phyloP scores from a whole-genome alignment of 2,797 vertebrate species.

The Melanogrammus aeglefinus region DNA sequence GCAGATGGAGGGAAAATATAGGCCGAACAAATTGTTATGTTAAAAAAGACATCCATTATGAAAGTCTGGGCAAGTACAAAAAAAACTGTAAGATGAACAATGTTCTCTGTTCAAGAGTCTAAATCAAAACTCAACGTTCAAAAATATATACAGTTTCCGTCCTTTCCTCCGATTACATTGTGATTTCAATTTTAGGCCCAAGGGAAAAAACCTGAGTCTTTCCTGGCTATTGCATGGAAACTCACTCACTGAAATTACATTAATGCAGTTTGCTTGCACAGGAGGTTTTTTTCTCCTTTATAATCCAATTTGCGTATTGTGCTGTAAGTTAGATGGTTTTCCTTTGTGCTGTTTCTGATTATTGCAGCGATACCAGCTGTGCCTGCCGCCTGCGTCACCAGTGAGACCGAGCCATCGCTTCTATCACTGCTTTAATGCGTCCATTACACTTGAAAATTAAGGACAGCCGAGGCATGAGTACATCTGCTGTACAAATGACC shows the following conservation, averaged over 20 bases:
- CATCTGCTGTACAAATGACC: neutral
- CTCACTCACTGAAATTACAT: conserved; percentile 30
- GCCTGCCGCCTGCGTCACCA: neutral
- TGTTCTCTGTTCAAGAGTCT: neutral
- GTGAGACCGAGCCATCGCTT: neutral
- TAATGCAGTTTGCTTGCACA: conserved; percentile 32
- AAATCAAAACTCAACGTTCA: neutral
- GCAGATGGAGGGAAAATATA: neutral
- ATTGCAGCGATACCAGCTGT: neutral
- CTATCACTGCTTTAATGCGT: neutral
- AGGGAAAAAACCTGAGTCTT: conserved; percentile 7
- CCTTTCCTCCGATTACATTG: conserved; percentile 6
- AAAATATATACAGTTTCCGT: neutral
- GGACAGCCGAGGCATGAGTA: neutral
- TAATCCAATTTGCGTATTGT: conserved; percentile 29
- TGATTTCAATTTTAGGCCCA: conserved; percentile 1
- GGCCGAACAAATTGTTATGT: too few relatives aligned
- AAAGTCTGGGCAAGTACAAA: neutral
- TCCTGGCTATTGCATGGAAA: neutral
- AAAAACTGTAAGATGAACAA: neutral
- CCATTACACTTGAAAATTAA: neutral
- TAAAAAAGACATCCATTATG: too few relatives aligned
- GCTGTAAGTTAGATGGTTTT: conserved; percentile 21
- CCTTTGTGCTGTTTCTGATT: conserved; percentile 14
- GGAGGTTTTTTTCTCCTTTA: conserved; percentile 4